Conservation (phyloP, 37 sponge, comb jelly and placozoan species). For the Cladorhizidae sp. region DNA sequence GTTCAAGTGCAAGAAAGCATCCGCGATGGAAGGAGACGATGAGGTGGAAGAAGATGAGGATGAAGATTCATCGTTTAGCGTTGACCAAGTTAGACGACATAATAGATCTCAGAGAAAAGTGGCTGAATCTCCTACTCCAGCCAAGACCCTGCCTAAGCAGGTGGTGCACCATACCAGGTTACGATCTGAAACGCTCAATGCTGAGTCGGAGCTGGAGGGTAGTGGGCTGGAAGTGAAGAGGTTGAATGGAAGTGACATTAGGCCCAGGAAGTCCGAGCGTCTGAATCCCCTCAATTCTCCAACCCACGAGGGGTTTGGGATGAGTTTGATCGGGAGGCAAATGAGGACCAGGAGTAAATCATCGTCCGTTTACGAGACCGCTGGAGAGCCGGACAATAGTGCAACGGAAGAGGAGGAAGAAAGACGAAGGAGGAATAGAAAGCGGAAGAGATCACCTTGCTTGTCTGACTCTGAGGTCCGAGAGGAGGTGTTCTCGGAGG, state of each 20-base stretch:
- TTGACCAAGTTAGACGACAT: no score
- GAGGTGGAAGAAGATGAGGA: background rate
- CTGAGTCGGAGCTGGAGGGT: background rate
- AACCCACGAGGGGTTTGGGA: background rate
- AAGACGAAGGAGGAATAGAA: background rate
- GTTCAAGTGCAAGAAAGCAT: background rate
- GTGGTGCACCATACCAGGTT: background rate
- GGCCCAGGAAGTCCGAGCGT: background rate
- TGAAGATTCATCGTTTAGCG: background rate
- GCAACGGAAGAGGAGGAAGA: background rate
- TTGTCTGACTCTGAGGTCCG: background rate
- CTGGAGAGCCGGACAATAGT: background rate
- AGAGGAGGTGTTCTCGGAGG: background rate
- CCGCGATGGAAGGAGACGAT: background rate
- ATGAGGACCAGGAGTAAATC: constrained; percentile 12
- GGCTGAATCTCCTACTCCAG: no score
- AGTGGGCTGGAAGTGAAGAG: background rate
- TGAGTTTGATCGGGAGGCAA: background rate
- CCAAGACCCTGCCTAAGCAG: background rate
- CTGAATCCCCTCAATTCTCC: no score
- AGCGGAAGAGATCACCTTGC: background rate
- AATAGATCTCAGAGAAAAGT: no score
- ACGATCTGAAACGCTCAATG: background rate
- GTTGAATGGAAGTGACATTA: background rate
- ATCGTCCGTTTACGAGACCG: constrained; percentile 34